Conservation (phyloP, 2,888 invertebrate species). For the Anoncus sp. region DNA sequence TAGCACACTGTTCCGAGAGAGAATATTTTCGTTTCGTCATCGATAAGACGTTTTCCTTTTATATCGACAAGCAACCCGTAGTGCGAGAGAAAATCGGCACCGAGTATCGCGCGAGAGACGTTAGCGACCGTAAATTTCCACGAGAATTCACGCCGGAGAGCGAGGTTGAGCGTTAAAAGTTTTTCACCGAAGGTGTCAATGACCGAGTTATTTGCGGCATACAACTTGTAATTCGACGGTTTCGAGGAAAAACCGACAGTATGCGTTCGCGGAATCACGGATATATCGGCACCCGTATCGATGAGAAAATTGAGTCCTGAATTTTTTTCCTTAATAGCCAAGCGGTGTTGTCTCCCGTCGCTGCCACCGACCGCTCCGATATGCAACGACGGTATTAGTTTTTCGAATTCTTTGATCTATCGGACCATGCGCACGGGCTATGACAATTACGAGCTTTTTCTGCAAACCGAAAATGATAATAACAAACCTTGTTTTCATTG, state of each 20-base stretch:
- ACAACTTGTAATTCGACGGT: not conserved
- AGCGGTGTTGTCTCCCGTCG: slow-evolving; percentile 17
- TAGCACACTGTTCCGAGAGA: not conserved
- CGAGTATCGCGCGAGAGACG: not conserved
- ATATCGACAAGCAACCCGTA: not conserved
- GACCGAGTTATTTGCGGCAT: slow-evolving; percentile 3
- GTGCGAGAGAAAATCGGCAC: not conserved
- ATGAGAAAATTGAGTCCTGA: slow-evolving; percentile 25
- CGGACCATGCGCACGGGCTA: slow-evolving; percentile 20
- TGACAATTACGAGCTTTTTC: slow-evolving; percentile 17
- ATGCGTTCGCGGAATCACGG: slow-evolving; percentile 3
- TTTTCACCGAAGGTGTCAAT: slow-evolving; percentile 2
- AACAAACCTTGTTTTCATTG: not conserved
- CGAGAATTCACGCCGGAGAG: not conserved
- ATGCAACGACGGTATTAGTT: slow-evolving; percentile 30
- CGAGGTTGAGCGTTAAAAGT: not conserved
- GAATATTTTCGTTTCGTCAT: not conserved
- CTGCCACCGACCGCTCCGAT: slow-evolving; percentile 36
- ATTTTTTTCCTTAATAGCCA: slow-evolving; percentile 15
- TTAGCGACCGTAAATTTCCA: slow-evolving; percentile 6
- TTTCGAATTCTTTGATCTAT: not conserved
- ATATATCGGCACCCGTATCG: slow-evolving; percentile 45
- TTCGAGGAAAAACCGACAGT: not conserved
- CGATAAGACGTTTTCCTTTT: not conserved
- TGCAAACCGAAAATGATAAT: slow-evolving; percentile 12